A percentile compares a stretch with the other conserved stretches of the same genome.
Conservation (phyloP, 2,888 invertebrate genomes). For the Rotaria socialis region DNA sequence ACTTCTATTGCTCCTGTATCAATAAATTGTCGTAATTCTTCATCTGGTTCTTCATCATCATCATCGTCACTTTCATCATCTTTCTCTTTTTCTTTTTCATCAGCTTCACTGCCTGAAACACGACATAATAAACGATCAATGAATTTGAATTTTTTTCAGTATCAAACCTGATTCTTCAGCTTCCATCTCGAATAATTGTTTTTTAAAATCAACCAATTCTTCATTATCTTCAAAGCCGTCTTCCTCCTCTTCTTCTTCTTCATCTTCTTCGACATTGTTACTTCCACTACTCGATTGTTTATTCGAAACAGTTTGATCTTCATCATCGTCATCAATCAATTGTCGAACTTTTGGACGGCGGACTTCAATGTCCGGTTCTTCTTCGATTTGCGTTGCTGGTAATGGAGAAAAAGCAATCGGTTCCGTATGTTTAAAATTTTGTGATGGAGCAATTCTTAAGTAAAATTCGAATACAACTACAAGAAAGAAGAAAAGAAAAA, state of each 20-base stretch:
- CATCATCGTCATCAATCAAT: conserved; percentile 24
- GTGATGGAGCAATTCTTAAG: neutral
- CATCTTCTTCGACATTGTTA: neutral
- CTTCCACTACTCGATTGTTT: neutral
- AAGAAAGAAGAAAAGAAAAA: too few species aligned
- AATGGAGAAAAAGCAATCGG: conserved; percentile 2
- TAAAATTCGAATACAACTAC: too few species aligned
- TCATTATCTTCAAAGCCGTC: neutral
- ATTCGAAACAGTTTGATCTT: neutral
- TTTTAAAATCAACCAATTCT: conserved; percentile 20
- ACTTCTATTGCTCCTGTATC: conserved; percentile 2
- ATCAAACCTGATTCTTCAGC: conserved; percentile 32
- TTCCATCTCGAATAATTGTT: conserved; percentile 26
- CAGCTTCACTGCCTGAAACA: neutral
- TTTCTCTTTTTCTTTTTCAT: conserved; percentile 18
- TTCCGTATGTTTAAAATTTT: neutral
- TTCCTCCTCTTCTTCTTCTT: neutral
- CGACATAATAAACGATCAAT: neutral
- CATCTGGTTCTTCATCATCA: conserved; percentile 2
- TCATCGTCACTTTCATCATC: conserved; percentile 4
- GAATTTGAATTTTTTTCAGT: neutral
- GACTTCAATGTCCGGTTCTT: neutral
- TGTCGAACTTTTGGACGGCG: conserved; percentile 1
- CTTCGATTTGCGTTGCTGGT: neutral
- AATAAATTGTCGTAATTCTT: conserved; percentile 33